Evolutionary conservation across 30 jellyfish, hydroid and myxozoan genomes (phyloP).

Genomic region (Turritopsis dohrnii): DNA sequence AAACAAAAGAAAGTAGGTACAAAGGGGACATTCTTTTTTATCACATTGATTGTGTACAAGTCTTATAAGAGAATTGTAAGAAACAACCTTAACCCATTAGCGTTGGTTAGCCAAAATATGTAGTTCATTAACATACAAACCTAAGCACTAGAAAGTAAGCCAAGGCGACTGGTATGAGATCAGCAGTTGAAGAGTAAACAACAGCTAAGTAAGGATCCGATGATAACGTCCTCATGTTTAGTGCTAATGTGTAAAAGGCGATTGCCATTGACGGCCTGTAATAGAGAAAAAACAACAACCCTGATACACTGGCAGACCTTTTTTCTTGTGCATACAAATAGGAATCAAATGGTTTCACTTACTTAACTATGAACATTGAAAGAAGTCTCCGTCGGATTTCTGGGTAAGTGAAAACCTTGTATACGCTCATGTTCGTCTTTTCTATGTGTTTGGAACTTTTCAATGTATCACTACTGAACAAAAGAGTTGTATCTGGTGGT

Average conservation of each 20-base stretch:
- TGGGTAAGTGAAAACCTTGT: background rate
- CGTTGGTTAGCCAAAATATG: background rate
- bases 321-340: background rate
- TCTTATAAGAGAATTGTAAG: too few relatives aligned
- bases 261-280: background rate
- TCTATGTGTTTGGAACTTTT: background rate
- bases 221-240: background rate
- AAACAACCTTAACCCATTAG: too few relatives aligned
- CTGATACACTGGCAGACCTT: too few relatives aligned
- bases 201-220: slow-evolving; percentile 16
- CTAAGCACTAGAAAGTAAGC: background rate
- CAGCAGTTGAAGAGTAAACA: background rate
- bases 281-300: background rate
- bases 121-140: background rate
- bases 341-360: background rate
- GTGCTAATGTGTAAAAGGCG: background rate
- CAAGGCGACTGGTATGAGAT: background rate
- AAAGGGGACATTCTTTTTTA: background rate
- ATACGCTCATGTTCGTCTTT: background rate
- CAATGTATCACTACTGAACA: background rate
- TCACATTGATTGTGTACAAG: too few relatives aligned
- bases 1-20: background rate
- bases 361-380: background rate
- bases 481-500: background rate
- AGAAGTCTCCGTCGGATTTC: slow-evolving; percentile 2